These are phyloP conservation scores for Mustela erminea DNA, from an alignment of 2,797 vertebrate genomes.

Conservation along the genomic window DNA sequence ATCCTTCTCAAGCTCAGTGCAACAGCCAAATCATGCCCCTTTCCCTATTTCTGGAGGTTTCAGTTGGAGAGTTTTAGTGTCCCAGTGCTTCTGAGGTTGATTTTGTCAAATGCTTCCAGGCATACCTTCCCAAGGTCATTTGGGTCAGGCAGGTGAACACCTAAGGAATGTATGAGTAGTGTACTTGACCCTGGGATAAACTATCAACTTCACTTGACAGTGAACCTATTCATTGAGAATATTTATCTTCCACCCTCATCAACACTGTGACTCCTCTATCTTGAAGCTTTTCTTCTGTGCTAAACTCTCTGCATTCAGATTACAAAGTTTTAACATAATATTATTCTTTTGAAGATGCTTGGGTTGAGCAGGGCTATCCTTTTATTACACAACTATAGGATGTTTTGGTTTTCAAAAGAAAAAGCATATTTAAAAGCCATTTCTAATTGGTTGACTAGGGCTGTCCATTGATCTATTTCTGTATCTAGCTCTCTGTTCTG, in stretches of 20 bases:
- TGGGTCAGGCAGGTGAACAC: neutral
- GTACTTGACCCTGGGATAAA: neutral
- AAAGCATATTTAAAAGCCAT: slow-evolving; percentile 18
- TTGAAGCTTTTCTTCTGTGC: neutral
- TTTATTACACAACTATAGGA: neutral
- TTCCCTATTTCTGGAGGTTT: neutral
- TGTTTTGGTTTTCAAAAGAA: slow-evolving; percentile 37
- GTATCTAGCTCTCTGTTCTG: neutral
- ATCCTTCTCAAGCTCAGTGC: slow-evolving; percentile 22
- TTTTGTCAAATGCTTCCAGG: neutral
- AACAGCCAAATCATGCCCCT: neutral
- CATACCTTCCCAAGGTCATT: neutral
- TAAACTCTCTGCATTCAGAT: neutral
- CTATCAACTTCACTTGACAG: neutral
- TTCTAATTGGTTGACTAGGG: neutral
- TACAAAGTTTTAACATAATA: neutral
- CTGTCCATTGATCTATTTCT: neutral
- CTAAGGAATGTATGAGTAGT: neutral
- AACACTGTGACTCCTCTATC: neutral
- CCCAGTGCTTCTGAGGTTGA: neutral
- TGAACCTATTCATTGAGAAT: neutral
- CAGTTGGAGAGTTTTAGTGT: neutral
- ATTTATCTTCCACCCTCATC: neutral
- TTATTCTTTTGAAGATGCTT: neutral
- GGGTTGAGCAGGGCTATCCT: neutral